phyloP scores from a whole-genome alignment of 2,888 invertebrate genomes.

The Chouioia cunea region DNA sequence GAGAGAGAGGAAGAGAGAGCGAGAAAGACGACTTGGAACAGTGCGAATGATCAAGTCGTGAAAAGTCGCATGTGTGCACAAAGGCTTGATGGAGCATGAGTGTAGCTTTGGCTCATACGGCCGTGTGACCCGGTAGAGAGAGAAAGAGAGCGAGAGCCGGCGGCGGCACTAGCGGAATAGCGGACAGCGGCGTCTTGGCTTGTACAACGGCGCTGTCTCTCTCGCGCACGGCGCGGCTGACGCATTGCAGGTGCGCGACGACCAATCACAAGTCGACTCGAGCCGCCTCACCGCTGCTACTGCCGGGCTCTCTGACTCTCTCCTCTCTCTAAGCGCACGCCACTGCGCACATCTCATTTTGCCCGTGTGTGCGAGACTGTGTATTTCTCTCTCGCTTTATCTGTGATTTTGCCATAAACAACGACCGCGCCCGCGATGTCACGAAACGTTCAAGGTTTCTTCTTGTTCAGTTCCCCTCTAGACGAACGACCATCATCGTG shows the following conservation, averaged over 20 bases:
- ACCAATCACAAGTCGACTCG: conserved; percentile 79
- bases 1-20: no score
- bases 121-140: neutral
- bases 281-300: conserved; percentile 22
- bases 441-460: neutral
- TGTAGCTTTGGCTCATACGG: no score
- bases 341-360: neutral
- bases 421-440: conserved; percentile 71
- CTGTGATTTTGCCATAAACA: conserved; percentile 73
- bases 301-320: neutral
- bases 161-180: conserved; percentile 10
- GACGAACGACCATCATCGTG: no score
- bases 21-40: no score
- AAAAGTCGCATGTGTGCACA: no score
- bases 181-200: conserved; percentile 11
- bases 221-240: conserved; percentile 71
- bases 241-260: conserved; percentile 89
- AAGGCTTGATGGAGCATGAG: no score
- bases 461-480: neutral
- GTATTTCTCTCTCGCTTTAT: neutral
- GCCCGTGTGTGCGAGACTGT: neutral
- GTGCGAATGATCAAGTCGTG: no score
- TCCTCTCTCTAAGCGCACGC: neutral
- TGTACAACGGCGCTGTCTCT: neutral
- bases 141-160: conserved; percentile 11